These are phyloP conservation scores for Acanthisitta chloris DNA, from an alignment of 2,113 vertebrate species.

Conservation along the genomic window DNA sequence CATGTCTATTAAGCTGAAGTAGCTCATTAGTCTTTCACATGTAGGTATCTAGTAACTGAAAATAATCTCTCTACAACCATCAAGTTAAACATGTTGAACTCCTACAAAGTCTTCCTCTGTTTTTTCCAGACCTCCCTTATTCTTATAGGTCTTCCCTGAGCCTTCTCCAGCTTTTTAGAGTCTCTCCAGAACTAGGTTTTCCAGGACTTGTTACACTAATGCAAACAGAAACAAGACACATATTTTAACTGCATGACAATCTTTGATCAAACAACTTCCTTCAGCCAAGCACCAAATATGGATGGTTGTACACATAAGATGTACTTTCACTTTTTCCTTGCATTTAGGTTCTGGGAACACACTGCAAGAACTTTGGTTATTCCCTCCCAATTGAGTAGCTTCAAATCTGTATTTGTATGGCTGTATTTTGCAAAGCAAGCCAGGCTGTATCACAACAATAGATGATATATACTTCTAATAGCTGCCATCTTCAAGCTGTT, in stretches of 20 bases:
- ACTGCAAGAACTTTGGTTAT: not conserved
- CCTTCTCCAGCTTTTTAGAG: not conserved
- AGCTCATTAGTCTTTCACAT: not conserved
- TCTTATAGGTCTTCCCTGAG: not conserved
- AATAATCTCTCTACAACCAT: not conserved
- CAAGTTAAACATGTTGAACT: not conserved
- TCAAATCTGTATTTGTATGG: not conserved
- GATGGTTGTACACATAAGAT: accelerated
- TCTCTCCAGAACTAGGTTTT: not conserved
- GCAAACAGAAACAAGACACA: not conserved
- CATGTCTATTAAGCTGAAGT: not conserved
- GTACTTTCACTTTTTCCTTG: not conserved
- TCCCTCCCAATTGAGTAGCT: not conserved
- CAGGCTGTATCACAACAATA: not conserved
- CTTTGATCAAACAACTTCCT: not conserved
- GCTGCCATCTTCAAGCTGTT: not conserved
- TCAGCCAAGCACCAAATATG: not conserved
- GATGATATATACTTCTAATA: not conserved
- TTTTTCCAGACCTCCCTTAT: conserved; percentile 6
- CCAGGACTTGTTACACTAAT: not conserved
- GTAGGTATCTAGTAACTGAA: not conserved
- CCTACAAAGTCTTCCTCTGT: not conserved
- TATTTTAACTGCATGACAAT: not conserved
- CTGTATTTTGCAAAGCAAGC: not conserved
- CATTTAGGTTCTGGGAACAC: not conserved